These are phyloP conservation scores for Shinisaurus crocodilurus DNA, from an alignment of 2,113 vertebrate genomes.

Conservation along the genomic window DNA sequence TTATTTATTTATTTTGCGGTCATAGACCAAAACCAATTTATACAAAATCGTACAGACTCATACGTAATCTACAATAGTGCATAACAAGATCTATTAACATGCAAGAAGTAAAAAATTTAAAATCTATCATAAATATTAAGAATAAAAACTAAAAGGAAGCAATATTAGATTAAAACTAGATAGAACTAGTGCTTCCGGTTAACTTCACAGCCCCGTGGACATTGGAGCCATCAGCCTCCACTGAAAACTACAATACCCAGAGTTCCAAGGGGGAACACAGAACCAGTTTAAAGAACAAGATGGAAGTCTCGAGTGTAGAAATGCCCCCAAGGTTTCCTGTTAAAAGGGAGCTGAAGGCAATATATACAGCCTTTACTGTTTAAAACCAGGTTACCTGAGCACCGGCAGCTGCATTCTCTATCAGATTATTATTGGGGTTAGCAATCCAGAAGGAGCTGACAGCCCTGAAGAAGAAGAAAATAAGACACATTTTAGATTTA, in stretches of 20 bases:
- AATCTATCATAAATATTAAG: too few species aligned
- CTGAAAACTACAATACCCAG: background rate
- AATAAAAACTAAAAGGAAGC: too few species aligned
- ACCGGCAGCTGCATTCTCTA: slow-evolving; percentile 67
- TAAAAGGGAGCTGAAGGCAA: background rate
- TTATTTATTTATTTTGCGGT: too few species aligned
- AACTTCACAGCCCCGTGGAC: too few species aligned
- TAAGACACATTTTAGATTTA: slow-evolving; percentile 36
- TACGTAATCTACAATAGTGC: too few species aligned
- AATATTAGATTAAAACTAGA: too few species aligned
- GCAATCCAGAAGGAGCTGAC: slow-evolving; percentile 75
- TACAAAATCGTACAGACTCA: too few species aligned
- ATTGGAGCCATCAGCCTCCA: too few species aligned
- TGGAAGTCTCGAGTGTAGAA: background rate
- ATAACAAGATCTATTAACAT: too few species aligned
- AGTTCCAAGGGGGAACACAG: background rate
- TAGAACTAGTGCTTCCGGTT: too few species aligned
- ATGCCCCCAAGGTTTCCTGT: background rate
- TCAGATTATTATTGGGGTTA: slow-evolving; percentile 76
- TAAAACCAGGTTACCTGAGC: slow-evolving; percentile 70
- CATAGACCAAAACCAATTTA: too few species aligned
- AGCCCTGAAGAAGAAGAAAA: slow-evolving; percentile 66
- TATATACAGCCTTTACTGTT: background rate
- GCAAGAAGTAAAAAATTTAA: too few species aligned
- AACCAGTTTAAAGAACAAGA: background rate